phyloP scores from a whole-genome alignment of 2,888 invertebrate species.

The Cordylochernes scorpioides region DNA sequence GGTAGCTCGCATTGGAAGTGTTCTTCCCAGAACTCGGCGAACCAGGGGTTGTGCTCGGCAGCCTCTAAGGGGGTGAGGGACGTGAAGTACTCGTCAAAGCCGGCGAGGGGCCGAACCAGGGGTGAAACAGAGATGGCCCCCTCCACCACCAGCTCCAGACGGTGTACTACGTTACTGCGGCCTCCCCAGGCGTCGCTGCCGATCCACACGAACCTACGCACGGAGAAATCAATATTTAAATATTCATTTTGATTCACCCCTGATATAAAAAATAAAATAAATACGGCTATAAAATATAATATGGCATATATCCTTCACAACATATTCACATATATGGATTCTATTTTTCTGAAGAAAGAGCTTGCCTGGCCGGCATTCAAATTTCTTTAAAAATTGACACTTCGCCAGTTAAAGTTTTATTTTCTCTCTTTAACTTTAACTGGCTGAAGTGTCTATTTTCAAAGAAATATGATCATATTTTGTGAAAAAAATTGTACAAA shows the following conservation, averaged over 20 bases:
- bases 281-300: background rate
- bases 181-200: conserved; percentile 30
- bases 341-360: no score
- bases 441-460: no score
- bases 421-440: no score
- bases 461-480: no score
- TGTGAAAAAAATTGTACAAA: no score
- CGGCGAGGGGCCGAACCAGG: conserved; percentile 22
- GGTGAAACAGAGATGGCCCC: conserved; percentile 30
- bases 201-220: conserved; percentile 26
- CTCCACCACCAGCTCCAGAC: conserved; percentile 23
- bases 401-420: no score
- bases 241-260: background rate
- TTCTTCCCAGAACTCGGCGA: conserved; percentile 27
- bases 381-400: no score
- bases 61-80: conserved; percentile 18
- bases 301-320: background rate
- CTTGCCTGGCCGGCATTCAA: no score
- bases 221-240: conserved; percentile 8
- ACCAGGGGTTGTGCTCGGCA: conserved; percentile 27
- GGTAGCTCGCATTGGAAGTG: conserved; percentile 21
- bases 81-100: conserved; percentile 29
- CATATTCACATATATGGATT: no score
- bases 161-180: conserved; percentile 16
- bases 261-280: background rate